Percentiles rank a stretch among this genome's conserved stretches.
phyloP scores from a whole-genome alignment of 2,888 invertebrate species.

The Rhingia campestris region DNA sequence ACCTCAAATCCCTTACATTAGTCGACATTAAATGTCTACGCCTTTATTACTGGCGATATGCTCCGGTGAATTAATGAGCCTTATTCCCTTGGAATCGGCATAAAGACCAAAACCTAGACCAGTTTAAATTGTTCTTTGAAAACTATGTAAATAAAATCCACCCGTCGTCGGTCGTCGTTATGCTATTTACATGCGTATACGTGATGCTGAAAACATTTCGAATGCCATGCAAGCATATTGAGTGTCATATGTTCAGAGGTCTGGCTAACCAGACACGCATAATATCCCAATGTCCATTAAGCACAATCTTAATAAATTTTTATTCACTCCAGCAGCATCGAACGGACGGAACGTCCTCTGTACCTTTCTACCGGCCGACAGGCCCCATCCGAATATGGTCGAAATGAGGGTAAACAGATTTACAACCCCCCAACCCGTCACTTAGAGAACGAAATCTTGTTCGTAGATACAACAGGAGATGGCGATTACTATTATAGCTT shows the following conservation, averaged over 20 bases:
- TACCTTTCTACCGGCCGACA: not conserved
- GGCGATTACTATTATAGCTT: conserved; percentile 45
- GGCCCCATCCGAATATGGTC: conserved; percentile 28
- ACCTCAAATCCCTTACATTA: too few species aligned
- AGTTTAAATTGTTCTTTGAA: conserved; percentile 11
- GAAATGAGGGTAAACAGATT: conserved; percentile 47
- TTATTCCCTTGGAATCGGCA: not conserved
- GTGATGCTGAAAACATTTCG: conserved; percentile 32
- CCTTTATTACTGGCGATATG: too few species aligned
- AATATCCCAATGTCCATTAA: conserved; percentile 51
- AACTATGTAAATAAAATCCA: conserved; percentile 39
- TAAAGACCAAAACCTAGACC: conserved; percentile 2
- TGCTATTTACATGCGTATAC: conserved; percentile 7
- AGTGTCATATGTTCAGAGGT: conserved; percentile 21
- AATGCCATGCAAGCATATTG: conserved; percentile 43
- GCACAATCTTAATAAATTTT: conserved; percentile 58
- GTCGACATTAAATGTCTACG: too few species aligned
- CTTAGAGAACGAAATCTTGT: conserved; percentile 12
- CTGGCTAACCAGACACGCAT: conserved; percentile 39
- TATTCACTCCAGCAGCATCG: conserved; percentile 40
- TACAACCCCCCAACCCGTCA: conserved; percentile 6
- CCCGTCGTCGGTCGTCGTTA: conserved; percentile 25
- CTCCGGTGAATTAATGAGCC: too few species aligned
- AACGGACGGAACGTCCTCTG: conserved; percentile 6
- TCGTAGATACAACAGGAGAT: not conserved